Base-by-base conservation (phyloP, 2,113 vertebrate species). In the Hyaena hyaena region DNA sequence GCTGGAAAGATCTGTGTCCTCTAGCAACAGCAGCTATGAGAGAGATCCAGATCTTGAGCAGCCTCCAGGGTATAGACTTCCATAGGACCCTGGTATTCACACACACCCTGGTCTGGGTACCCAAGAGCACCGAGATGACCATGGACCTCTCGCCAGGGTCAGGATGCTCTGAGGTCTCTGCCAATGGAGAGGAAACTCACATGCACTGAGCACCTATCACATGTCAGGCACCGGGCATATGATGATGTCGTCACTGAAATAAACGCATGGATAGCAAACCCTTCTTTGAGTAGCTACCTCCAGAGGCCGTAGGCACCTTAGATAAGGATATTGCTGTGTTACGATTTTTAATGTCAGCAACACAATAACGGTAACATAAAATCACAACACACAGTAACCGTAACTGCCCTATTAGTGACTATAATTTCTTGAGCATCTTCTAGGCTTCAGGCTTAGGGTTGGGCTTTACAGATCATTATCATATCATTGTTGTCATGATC, bases 1-100 rank as follows among this genome's bases (percentile, higher is more conserved):
- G 14, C 45, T 61, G 11, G 74, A 93, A 96, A 93, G 80, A 81
- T 84, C 82, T 61, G 19, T 97, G 53, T 84, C 61, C 3, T 77
- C 81, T 50, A 33, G 31, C 26, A n/a, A 33, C 10, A 94, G 55
- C 45, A 74, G 68, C 73, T 63, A 76, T 39, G 66, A 82, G 74
- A 89, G 61, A 66, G 24, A 88, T 48, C 45, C 84, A 31, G 80
- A 50, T 39, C 48, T n/a, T 35, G 26, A 93, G 39, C 48, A 73
- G 14, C 50, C 69, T 12, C 65, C 4, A 2, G 15, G 4, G 2
- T 23, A 16, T 14, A 79, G 23, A 53, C 10, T 4, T 77, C 43
- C 14, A 14, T 10, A 33, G 71, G 53, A 63, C 23, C 31, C 48
- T 82, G 66, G 28, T 39, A 23, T n/a, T 88, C 28, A 65, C 8